These are phyloP conservation scores for Physella acuta DNA, from an alignment of 1,140 invertebrate species.

Conservation along the genomic window DNA sequence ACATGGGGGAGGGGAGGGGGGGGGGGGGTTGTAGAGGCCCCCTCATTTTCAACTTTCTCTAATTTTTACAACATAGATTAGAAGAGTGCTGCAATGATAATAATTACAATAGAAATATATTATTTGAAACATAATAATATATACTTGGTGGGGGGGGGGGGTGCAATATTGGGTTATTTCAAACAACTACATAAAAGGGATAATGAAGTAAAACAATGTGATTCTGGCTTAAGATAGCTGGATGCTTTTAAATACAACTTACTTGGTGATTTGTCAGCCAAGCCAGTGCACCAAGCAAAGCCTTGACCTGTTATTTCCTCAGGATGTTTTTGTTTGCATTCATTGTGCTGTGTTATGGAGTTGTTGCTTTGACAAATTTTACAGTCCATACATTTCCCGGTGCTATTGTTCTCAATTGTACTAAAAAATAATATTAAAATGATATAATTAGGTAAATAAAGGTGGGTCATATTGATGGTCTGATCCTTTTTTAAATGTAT, in stretches of 20 bases:
- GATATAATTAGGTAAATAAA: background rate
- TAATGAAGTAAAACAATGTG: background rate
- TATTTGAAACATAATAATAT: background rate
- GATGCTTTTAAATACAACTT: background rate
- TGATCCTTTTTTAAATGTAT: background rate
- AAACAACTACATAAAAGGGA: background rate
- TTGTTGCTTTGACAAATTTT: background rate
- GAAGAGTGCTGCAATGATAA: background rate
- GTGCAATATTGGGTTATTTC: background rate
- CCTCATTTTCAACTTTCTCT: too few species aligned
- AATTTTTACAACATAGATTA: background rate
- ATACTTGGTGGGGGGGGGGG: background rate
- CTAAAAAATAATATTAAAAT: background rate
- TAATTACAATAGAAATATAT: background rate
- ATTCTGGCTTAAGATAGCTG: background rate
- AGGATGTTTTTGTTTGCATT: background rate
- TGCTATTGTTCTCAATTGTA: background rate
- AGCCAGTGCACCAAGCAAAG: background rate
- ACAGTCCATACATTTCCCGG: background rate
- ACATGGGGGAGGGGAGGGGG: too few species aligned
- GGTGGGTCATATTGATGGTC: background rate
- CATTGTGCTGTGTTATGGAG: background rate
- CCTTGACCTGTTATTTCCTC: conserved; percentile 9
- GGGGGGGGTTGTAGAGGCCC: too few species aligned
- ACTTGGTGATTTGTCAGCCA: conserved; percentile 7